phyloP scores from a whole-genome alignment of 2,797 vertebrate genomes.

The Leptodactylus fallax region DNA sequence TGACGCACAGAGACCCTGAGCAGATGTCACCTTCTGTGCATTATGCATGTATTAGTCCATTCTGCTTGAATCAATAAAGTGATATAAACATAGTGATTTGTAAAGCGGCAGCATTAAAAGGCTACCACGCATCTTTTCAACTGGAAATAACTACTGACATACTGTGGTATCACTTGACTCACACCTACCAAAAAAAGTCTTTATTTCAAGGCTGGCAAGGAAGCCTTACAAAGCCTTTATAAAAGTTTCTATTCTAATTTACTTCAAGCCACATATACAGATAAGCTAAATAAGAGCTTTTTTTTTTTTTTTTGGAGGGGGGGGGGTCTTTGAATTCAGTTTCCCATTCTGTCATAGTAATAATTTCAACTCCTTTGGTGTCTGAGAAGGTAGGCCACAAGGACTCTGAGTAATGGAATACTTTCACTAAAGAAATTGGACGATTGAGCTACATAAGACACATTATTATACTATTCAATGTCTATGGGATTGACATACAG shows the following conservation, averaged over 20 bases:
- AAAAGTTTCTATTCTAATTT: neutral
- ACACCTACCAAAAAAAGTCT: neutral
- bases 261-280: too few species aligned
- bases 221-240: neutral
- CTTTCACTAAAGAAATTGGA: too few species aligned
- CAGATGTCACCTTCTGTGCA: neutral
- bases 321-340: neutral
- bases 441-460: too few species aligned
- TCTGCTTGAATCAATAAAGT: slow-evolving; percentile 4
- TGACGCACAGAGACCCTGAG: neutral
- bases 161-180: neutral
- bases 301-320: too few species aligned
- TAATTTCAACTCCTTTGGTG: neutral
- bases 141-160: slow-evolving; percentile 1
- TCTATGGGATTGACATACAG: too few species aligned
- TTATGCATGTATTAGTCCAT: neutral
- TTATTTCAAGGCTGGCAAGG: neutral
- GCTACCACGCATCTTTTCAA: neutral
- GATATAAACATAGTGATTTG: slow-evolving; percentile 34
- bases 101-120: neutral
- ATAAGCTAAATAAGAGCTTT: too few species aligned
- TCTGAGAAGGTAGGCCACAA: neutral
- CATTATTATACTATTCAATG: too few species aligned
- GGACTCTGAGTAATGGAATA: neutral
- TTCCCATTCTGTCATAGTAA: too few species aligned